Base-by-base conservation (phyloP, 2,888 invertebrate species). In the Platypus cylindrus region DNA sequence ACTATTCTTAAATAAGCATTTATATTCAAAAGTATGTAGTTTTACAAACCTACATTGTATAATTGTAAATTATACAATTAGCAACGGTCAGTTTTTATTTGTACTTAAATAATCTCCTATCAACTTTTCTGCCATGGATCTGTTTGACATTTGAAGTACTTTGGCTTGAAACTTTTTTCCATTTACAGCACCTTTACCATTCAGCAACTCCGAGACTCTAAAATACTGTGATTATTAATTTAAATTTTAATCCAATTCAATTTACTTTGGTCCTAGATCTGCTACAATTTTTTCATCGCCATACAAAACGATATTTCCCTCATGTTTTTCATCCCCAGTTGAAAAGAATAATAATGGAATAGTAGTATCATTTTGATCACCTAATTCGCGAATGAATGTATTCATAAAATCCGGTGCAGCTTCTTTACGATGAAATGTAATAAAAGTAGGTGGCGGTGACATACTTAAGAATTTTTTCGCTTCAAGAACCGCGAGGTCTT, bases 401-500 rank as follows among this genome's bases (percentile, higher is more conserved):
- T 73, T 71, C 54, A 82, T 76, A 50, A 82, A 87, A 49, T 85
- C 84, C 4, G 73, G 68, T 45, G 84, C 85, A 0, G 78, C 84
- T 52, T 84, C 85, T 48, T 77, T 79, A 43, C 78, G 72, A 49
- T 70, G 74, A 50, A 77, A 55, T 17, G 64, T 64, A 40, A 70
- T 62, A 49, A 66, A 78, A 49, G 68, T 69, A 0, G 75, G 75
- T 34, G 59, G 54, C 0, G 70, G 65, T 1, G 54, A 43, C 1
- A 52, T 40, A 11, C 48, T 53, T 50, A 69, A 73, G 20, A 82
- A 63, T 50, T 68, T 72, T 3, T 72, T 64, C 0, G 73, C 73
- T 58, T 83, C 81, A n/a, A 65, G 54, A n/a, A 66, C 62, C 2
- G 83, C 84, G 2, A 81, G 51, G 40, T 85, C 84, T 45, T 73